Evolutionary conservation across 2,113 vertebrate species (phyloP).

Genomic region (Grammomys dolichurus): DNA sequence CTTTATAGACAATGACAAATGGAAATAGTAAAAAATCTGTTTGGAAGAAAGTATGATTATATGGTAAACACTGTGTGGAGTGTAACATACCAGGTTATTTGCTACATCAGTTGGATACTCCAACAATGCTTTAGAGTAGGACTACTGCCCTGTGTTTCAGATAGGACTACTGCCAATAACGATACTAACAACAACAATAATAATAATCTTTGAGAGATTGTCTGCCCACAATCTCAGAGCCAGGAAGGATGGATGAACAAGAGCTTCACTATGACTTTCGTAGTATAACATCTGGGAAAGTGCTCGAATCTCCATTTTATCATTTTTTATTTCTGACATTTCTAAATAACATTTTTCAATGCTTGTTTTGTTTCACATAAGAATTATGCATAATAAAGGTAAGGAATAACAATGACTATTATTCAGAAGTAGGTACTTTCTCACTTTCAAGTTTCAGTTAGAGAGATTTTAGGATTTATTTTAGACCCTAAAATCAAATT

Average conservation of each 20-base stretch:
- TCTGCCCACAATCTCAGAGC: background rate
- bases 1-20: background rate
- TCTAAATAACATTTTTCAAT: constrained; percentile 17
- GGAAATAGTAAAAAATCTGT: background rate
- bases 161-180: background rate
- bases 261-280: background rate
- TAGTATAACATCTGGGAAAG: constrained; percentile 30
- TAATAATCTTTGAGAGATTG: background rate
- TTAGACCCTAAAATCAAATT: constrained; percentile 30
- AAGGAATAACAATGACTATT: constrained; percentile 43
- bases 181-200: constrained; percentile 11
- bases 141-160: constrained; percentile 5
- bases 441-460: constrained; percentile 13
- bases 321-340: background rate
- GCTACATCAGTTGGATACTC: background rate
- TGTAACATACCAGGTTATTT: background rate
- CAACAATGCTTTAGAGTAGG: background rate
- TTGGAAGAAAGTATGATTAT: background rate
- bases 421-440: constrained; percentile 43
- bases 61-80: background rate
- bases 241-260: background rate
- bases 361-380: constrained; percentile 29
- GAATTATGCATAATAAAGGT: constrained; percentile 32
- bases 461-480: background rate
- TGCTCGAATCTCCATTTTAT: background rate